Percentiles rank a stretch among this genome's conserved stretches.
These are phyloP conservation scores for Motacilla alba DNA, from an alignment of 2,113 vertebrate genomes.

Conservation along the genomic window DNA sequence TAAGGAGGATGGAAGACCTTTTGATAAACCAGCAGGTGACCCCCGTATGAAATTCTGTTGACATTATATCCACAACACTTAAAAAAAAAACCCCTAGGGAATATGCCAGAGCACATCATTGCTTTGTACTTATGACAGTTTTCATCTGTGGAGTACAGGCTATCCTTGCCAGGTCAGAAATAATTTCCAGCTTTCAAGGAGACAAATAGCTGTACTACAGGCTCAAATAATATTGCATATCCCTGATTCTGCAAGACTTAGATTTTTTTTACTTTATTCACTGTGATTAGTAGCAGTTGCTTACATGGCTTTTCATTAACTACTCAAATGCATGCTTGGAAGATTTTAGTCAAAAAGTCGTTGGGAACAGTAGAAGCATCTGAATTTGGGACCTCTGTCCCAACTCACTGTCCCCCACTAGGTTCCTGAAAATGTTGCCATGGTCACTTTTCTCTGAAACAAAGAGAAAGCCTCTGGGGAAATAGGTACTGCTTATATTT, in stretches of 20 bases:
- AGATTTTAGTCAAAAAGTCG: neutral
- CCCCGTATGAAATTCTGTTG: neutral
- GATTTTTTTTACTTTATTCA: neutral
- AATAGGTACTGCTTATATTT: neutral
- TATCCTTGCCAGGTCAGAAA: neutral
- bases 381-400: neutral
- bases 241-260: neutral
- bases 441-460: neutral
- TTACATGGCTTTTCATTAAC: neutral
- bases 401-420: neutral
- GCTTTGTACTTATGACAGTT: neutral
- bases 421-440: neutral
- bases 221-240: neutral
- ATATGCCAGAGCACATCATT: neutral
- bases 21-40: neutral
- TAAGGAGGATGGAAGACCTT: neutral
- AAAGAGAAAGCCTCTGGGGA: neutral
- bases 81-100: neutral
- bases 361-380: neutral
- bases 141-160: neutral
- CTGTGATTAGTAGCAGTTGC: neutral
- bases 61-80: neutral
- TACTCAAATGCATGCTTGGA: neutral
- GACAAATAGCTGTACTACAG: neutral
- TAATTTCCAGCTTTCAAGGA: neutral